Evolutionary conservation across 2,797 vertebrate genomes (phyloP).

Genomic region (Enteromius paludinosus): DNA sequence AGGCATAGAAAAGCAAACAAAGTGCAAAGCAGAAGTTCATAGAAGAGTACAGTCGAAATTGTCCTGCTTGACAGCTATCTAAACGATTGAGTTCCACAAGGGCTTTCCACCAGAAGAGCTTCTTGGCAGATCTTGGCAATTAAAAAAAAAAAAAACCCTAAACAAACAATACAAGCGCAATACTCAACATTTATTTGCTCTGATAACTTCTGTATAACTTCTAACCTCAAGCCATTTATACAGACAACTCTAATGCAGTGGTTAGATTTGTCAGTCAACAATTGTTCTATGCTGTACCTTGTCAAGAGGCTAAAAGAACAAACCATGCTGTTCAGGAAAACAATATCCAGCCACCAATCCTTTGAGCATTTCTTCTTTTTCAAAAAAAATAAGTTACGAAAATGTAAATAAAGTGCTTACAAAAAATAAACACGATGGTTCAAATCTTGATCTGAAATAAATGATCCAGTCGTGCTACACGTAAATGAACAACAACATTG

Average conservation of each 20-base stretch:
- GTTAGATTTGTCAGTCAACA: background rate
- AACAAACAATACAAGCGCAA: slow-evolving; percentile 26
- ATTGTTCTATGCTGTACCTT: background rate
- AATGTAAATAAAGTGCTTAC: slow-evolving; percentile 66
- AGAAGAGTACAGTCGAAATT: background rate
- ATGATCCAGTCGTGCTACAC: background rate
- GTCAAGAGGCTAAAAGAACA: background rate
- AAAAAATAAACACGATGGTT: slow-evolving; percentile 38
- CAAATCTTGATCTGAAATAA: slow-evolving; percentile 15
- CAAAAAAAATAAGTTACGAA: slow-evolving; percentile 57
- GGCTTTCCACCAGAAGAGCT: background rate
- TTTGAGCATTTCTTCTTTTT: slow-evolving; percentile 39
- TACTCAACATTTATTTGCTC: slow-evolving; percentile 5
- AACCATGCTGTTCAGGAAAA: background rate
- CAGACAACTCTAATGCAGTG: background rate
- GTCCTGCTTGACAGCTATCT: background rate
- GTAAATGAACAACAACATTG: slow-evolving; percentile 10
- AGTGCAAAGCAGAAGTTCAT: slow-evolving; percentile 11
- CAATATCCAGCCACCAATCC: slow-evolving; percentile 3
- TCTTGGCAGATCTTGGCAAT: slow-evolving; percentile 25
- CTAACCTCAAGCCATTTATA: background rate
- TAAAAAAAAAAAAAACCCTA: background rate
- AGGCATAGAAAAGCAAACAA: slow-evolving; percentile 41
- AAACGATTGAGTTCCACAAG: slow-evolving; percentile 18
- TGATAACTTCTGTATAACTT: background rate